These are phyloP conservation scores for Ciconia stormi DNA, from an alignment of 2,113 vertebrate genomes.

Conservation along the genomic window DNA sequence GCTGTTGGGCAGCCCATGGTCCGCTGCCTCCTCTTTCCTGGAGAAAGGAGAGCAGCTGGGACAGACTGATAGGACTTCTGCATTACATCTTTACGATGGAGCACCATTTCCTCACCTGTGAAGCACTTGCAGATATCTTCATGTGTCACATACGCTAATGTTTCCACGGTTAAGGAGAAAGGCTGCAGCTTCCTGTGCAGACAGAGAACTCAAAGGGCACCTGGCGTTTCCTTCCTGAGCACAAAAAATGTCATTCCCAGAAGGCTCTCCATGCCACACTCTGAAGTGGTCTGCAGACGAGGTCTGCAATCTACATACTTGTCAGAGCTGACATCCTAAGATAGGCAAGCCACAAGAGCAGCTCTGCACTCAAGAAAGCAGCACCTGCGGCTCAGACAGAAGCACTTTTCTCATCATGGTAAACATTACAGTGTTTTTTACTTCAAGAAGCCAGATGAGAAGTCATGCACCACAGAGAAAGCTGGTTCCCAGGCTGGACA, in stretches of 20 bases:
- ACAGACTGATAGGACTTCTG: neutral
- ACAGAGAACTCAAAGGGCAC: neutral
- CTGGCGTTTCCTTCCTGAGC: neutral
- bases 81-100: rapidly evolving
- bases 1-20: neutral
- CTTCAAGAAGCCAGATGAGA: neutral
- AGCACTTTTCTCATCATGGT: neutral
- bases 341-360: neutral
- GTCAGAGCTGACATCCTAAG: neutral
- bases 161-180: slow-evolving; percentile 85
- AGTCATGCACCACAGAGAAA: neutral
- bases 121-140: slow-evolving; percentile 97
- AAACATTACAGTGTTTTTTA: neutral
- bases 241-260: neutral
- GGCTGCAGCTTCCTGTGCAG: neutral
- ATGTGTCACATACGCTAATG: slow-evolving; percentile 93
- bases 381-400: neutral
- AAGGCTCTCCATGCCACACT: neutral
- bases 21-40: neutral
- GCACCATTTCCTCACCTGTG: slow-evolving; percentile 81
- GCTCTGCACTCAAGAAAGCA: neutral
- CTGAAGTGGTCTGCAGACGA: neutral
- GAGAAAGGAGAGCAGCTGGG: neutral
- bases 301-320: neutral
- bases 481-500: neutral